Conservation (phyloP, 2,113 vertebrate genomes). For the Odobenus rosmarus region DNA sequence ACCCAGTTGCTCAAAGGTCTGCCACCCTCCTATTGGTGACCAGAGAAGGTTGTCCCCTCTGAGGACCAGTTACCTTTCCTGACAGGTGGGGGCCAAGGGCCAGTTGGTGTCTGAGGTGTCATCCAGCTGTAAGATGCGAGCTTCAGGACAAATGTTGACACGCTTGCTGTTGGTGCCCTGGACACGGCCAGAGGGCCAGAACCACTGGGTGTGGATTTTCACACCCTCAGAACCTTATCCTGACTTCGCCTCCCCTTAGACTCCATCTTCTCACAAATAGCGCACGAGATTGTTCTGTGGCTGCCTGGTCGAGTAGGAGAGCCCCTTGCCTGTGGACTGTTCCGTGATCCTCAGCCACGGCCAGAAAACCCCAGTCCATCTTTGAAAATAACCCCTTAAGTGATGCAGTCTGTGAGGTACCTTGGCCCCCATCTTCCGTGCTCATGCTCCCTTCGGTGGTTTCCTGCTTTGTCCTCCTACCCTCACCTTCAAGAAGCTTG, state of each 20-base stretch:
- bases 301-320: background rate
- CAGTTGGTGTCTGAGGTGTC: background rate
- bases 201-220: background rate
- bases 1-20: background rate
- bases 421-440: background rate
- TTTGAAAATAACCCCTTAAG: background rate
- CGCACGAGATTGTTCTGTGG: accelerated
- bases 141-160: background rate
- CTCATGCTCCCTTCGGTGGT: accelerated
- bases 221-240: background rate
- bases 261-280: background rate
- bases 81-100: background rate
- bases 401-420: background rate
- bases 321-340: background rate
- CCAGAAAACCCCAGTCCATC: background rate
- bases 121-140: background rate
- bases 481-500: background rate
- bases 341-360: background rate
- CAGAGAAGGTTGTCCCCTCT: background rate
- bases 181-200: background rate
- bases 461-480: background rate
- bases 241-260: background rate
- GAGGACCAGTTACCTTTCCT: background rate
- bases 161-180: background rate
- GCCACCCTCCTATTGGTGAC: background rate